Evolutionary conservation across 1,140 invertebrate species (phyloP), one percentile per base, ranked within the genome.

Genomic region (Caenorhabditis tropicalis): DNA sequence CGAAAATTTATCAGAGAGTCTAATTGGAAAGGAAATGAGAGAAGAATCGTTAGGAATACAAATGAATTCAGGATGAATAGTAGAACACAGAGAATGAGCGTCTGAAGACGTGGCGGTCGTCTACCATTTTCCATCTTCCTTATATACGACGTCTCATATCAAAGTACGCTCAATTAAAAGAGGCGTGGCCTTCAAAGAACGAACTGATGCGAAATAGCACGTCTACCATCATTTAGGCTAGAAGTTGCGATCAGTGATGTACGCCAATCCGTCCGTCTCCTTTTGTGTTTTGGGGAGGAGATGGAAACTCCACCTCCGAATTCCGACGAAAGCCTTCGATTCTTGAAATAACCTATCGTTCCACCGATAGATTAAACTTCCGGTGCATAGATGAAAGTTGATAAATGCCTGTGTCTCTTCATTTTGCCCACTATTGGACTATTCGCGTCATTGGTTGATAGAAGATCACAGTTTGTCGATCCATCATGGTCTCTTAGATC

Each of bases 371-470:
- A 33, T 15, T 10, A 46, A 74, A 46, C 65, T 43, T 74, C 65
- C 65, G 65, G 65, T 74, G 65, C 65, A 74, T 43, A 3, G 65
- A 74, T 74, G 65, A 74, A 74, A 74, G 65, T 74, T 74, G 65
- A 74, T 43, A 19, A 39, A 74, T 36, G 36, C 33, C 65, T 74
- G 29, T 43, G 29, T 43, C 65, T 74, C 65, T 36, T 19, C 10
- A 31, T 43, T 43, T 24, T 24, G 36, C 36, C 5, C n/a, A 24
- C 36, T 74, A 74, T 74, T 74, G 36, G 9, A 65, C 36, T 43
- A 19, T 74, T 74, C 33, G 36, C 65, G 65, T 74, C 65, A 74
- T 74, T 74, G 65, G 65, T 74, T 74, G 36, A 74, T 74, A 74
- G 65, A 74, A 74, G 65, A 74, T 43, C 65, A 43, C 36, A 39